Evolutionary conservation across 2,888 invertebrate species (phyloP), one percentile per base, ranked within the genome.

Genomic region (Aphidoletes aphidimyza): DNA sequence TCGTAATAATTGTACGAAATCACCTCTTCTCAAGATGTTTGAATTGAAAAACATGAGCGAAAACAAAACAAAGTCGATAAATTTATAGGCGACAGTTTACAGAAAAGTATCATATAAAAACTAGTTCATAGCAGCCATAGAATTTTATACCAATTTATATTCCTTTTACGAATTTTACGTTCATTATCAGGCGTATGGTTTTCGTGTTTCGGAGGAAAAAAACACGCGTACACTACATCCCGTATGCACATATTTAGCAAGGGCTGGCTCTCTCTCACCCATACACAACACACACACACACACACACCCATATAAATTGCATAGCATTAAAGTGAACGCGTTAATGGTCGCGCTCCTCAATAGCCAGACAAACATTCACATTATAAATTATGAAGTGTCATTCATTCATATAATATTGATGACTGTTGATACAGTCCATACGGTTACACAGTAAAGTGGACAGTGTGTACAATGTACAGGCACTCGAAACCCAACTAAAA

Each of bases 331-430:
- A 69, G 30, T 54, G 54, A 22, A 54, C n/a, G 69, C 69, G 69
- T 69, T 69, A 69, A 69, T 69, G 69, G 69, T 69, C 14, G 69
- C 34, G 69, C 69, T 69, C 34, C 69, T 69, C 34, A 69, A 69
- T 69, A 69, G 30, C 30, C 69, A 69, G 69, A 69, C 54, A 54
- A 54, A 54, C 69, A 69, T 69, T 69, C 69, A 9, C 69, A 69
- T 69, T 69, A 69, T 69, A 69, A 69, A 69, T 69, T 69, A 69
- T 69, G 69, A 69, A 69, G 69, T 69, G 69, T 69, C 69, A 69
- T 69, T 69, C 69, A 14, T 54, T n/a, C 22, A 22, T n/a, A 54
- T 69, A 69, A 69, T 69, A 69, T 69, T 69, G 69, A 69, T 30
- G 69, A 69, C 69, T 69, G 69, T 69, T 69, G 69, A 69, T 69